Percentiles rank a stretch among this genome's conserved stretches.
phyloP scores from a whole-genome alignment of 2,888 invertebrate species.

The Pelosia muscerda region DNA sequence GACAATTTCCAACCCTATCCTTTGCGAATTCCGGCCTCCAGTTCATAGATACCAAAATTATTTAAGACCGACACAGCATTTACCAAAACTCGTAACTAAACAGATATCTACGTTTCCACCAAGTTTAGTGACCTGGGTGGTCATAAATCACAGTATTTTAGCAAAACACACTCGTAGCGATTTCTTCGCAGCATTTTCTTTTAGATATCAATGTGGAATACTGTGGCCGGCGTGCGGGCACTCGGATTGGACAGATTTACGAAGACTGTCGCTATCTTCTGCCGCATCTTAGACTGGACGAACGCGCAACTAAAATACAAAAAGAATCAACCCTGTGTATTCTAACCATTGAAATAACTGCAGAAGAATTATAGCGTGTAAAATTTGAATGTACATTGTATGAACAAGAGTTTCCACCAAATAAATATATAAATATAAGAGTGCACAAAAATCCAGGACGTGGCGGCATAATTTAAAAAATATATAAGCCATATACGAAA shows the following conservation, averaged over 20 bases:
- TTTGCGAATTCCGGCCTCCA: conserved; percentile 37
- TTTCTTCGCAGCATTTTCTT: conserved; percentile 48
- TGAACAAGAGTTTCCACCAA: neutral
- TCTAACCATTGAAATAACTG: conserved; percentile 42
- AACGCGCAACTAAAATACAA: conserved; percentile 51
- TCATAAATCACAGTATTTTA: conserved; percentile 68
- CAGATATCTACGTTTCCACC: conserved; percentile 21
- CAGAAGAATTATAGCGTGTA: neutral
- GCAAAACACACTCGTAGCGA: conserved; percentile 56
- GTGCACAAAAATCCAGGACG: neutral
- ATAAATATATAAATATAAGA: neutral
- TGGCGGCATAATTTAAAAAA: neutral
- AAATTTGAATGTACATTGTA: neutral
- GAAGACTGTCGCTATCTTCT: conserved; percentile 63
- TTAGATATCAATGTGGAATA: conserved; percentile 55
- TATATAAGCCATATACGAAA: neutral
- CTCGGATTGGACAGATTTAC: conserved; percentile 73
- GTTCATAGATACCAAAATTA: conserved; percentile 25
- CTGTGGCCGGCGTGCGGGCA: conserved; percentile 44
- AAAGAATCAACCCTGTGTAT: conserved; percentile 47
- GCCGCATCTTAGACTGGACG: conserved; percentile 58
- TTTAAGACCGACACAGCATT: conserved; percentile 21
- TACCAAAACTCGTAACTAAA: conserved; percentile 22
- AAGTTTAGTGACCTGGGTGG: conserved; percentile 24
- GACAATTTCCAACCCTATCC: conserved; percentile 49